phyloP scores from a whole-genome alignment of 2,113 vertebrate species.

The Bubo bubo region DNA sequence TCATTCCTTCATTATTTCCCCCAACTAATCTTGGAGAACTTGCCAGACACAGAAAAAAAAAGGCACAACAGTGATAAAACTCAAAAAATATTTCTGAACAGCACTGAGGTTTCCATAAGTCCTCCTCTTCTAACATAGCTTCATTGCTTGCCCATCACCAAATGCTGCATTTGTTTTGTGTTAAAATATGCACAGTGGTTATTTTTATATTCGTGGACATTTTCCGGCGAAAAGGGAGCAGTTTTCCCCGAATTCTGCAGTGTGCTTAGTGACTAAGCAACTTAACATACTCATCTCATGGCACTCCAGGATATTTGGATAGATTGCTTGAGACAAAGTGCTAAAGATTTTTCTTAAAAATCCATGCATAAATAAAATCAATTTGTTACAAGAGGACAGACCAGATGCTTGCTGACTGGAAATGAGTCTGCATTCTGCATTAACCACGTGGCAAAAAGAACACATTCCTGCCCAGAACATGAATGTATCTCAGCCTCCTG shows the following conservation, averaged over 20 bases:
- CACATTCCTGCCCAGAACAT: not conserved
- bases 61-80: not conserved
- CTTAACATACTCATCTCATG: not conserved
- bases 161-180: not conserved
- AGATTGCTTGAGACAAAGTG: not conserved
- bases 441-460: not conserved
- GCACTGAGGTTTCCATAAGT: not conserved
- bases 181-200: not conserved
- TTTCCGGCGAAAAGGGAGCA: not conserved
- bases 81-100: not conserved
- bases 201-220: not conserved
- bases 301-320: not conserved
- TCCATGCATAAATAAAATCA: slow-evolving; percentile 12
- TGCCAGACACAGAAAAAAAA: not conserved
- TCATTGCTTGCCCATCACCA: not conserved
- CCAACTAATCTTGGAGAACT: not conserved
- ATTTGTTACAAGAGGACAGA: slow-evolving; percentile 27
- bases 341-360: slow-evolving; percentile 25
- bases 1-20: not conserved
- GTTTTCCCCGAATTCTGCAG: not conserved
- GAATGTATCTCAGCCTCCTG: not conserved
- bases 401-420: slow-evolving; percentile 38
- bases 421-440: slow-evolving; percentile 2
- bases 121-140: not conserved
- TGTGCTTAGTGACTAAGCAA: slow-evolving; percentile 1